phyloP scores from a whole-genome alignment of 2,113 vertebrate species.

The Thoracochromis brauschi region DNA sequence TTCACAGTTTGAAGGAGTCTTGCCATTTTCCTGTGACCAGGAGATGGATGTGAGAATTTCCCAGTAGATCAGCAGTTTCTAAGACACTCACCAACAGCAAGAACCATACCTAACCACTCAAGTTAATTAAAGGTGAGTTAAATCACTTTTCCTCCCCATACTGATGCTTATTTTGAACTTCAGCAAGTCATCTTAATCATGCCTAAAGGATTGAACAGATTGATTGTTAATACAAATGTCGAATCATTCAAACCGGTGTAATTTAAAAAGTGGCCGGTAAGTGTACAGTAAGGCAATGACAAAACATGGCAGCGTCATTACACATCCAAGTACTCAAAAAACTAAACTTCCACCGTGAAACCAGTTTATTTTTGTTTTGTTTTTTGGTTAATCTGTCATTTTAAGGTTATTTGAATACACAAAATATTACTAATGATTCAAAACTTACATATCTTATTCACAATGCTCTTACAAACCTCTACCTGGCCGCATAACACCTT shows the following conservation, averaged over 20 bases:
- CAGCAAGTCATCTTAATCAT: neutral
- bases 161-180: neutral
- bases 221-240: neutral
- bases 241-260: rapidly evolving
- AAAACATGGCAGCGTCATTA: neutral
- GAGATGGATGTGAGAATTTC: neutral
- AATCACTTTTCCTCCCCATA: neutral
- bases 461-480: neutral
- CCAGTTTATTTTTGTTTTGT: neutral
- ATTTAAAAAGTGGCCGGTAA: neutral
- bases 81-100: neutral
- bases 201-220: neutral
- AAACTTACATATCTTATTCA: neutral
- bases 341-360: rapidly evolving
- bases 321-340: neutral
- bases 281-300: neutral
- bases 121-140: neutral
- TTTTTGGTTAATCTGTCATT: neutral
- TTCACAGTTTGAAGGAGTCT: neutral
- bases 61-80: neutral
- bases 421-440: neutral
- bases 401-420: neutral
- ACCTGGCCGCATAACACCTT: neutral
- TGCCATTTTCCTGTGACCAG: neutral
- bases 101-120: neutral